Evolutionary conservation across 2,888 invertebrate species (phyloP).

Genomic region (Dysmachus trigonus): DNA sequence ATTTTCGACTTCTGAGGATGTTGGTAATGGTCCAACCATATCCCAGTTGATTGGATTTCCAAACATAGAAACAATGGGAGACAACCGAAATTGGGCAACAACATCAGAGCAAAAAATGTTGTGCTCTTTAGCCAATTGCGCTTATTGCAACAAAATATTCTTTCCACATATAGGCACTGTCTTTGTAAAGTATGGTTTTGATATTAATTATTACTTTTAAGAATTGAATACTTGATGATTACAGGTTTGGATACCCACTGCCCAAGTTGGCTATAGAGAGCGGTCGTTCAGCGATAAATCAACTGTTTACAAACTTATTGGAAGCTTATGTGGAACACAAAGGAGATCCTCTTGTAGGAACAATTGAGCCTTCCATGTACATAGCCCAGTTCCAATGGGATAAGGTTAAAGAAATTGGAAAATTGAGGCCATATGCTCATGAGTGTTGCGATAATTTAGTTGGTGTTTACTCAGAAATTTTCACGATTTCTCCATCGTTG

Average conservation of each 20-base stretch:
- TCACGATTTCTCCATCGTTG: slow-evolving; percentile 77
- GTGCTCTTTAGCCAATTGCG: slow-evolving; percentile 88
- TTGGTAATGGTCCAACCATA: slow-evolving; percentile 66
- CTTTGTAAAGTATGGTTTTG: slow-evolving; percentile 64
- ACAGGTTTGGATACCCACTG: slow-evolving; percentile 77
- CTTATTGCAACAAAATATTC: slow-evolving; percentile 79
- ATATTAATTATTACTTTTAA: not conserved
- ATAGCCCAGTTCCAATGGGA: slow-evolving; percentile 88
- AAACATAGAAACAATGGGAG: slow-evolving; percentile 59
- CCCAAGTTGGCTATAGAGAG: slow-evolving; percentile 76
- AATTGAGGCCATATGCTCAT: slow-evolving; percentile 87
- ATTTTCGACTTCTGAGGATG: slow-evolving; percentile 73
- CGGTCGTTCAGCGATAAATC: slow-evolving; percentile 71
- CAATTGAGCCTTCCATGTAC: slow-evolving; percentile 96
- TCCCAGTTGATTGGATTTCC: slow-evolving; percentile 74
- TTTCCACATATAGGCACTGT: slow-evolving; percentile 76
- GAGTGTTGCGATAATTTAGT: slow-evolving; percentile 85
- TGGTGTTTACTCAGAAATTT: slow-evolving; percentile 65
- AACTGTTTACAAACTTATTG: slow-evolving; percentile 67
- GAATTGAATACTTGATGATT: slow-evolving; percentile 10
- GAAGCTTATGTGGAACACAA: slow-evolving; percentile 89
- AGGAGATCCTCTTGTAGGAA: slow-evolving; percentile 93
- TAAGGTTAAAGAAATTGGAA: slow-evolving; percentile 76
- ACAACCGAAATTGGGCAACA: slow-evolving; percentile 52
- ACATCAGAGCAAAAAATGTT: slow-evolving; percentile 82